phyloP scores from a whole-genome alignment of 1,140 invertebrate species.

The Tetramorium alpestre region DNA sequence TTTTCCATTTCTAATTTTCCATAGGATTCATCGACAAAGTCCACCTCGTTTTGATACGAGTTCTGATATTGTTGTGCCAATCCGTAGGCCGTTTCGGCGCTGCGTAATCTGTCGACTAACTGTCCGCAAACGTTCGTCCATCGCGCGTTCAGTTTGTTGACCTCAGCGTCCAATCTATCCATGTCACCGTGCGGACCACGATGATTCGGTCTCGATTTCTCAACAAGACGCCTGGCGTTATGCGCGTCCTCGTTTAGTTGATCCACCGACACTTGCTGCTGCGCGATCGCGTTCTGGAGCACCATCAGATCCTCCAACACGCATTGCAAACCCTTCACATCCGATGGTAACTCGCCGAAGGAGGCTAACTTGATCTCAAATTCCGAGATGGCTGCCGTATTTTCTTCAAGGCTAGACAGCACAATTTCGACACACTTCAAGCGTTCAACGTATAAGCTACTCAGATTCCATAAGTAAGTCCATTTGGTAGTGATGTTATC shows the following conservation, averaged over 20 bases:
- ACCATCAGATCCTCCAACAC: slow-evolving; percentile 91
- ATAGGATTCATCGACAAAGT: slow-evolving; percentile 94
- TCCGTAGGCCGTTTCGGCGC: slow-evolving; percentile 94
- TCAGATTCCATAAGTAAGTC: slow-evolving; percentile 95
- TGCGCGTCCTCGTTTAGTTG: slow-evolving; percentile 96
- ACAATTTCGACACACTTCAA: slow-evolving; percentile 97
- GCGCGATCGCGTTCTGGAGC: slow-evolving; percentile 92
- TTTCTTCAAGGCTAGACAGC: slow-evolving; percentile 95
- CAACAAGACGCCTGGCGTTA: slow-evolving; percentile 94
- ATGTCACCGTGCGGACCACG: slow-evolving; percentile 92
- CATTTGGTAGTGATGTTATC: slow-evolving; percentile 96
- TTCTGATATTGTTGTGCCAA: slow-evolving; percentile 95
- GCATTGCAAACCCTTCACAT: slow-evolving; percentile 90
- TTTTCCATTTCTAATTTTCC: slow-evolving; percentile 92
- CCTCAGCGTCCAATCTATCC: slow-evolving; percentile 96
- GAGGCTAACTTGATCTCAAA: slow-evolving; percentile 96
- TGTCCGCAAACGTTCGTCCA: slow-evolving; percentile 97
- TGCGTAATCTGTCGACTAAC: slow-evolving; percentile 94
- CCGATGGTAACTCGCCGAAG: slow-evolving; percentile 93
- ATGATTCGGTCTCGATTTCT: slow-evolving; percentile 91
- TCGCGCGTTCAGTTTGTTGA: slow-evolving; percentile 93
- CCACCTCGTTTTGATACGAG: slow-evolving; percentile 93
- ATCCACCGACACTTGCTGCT: slow-evolving; percentile 95
- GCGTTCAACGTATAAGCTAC: slow-evolving; percentile 94
- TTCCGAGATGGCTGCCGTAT: slow-evolving; percentile 94